Base-by-base conservation (phyloP, 2,888 invertebrate species). In the Macrosiphum euphorbiae region DNA sequence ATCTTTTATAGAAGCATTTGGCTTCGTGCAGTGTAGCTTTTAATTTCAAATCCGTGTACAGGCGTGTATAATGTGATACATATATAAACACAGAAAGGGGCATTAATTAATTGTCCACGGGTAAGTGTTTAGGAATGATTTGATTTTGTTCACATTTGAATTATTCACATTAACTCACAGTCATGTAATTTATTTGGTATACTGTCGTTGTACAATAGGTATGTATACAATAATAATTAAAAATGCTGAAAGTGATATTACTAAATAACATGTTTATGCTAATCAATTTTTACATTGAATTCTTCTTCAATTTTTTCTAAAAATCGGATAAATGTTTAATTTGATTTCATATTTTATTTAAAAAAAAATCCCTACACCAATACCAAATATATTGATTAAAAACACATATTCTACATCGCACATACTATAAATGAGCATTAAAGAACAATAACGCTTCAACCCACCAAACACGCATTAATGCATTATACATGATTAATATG, bases 41-140 rank as follows among this genome's bases (percentile, higher is more conserved):
- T 78, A 35, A 78, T 78, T 78, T 78, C 35, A 35, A 78, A 78
- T 78, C 78, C 78, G 78, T 78, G 78, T 78, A 78, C 78, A 78
- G 78, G 35, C 78, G 35, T 78, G 78, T 78, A 78, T 78, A 78
- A 78, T 78, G 78, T 78, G 35, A 78, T 35, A 78, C 78, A 78
- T 78, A 78, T 35, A 35, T 78, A 78, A 35, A 35, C 8, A 35
- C 20, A 78, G 1, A 78, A 78, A 78, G 35, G 78, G 20, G 78
- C 35, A 78, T 11, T 78, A 35, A 78, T 35, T 78, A 78, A 78
- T 35, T 78, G 78, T 78, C 35, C 78, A 35, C 67, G 67, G n/a
- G 4, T n/a, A 55, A n/a, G 61, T n/a, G 61, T n/a, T 67, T 35
- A n/a, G 5, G 67, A 67, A 67, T 67, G 5, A 67, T 35, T 78